These are phyloP conservation scores for Capra hircus DNA, from an alignment of 2,113 vertebrate genomes.

Conservation along the genomic window DNA sequence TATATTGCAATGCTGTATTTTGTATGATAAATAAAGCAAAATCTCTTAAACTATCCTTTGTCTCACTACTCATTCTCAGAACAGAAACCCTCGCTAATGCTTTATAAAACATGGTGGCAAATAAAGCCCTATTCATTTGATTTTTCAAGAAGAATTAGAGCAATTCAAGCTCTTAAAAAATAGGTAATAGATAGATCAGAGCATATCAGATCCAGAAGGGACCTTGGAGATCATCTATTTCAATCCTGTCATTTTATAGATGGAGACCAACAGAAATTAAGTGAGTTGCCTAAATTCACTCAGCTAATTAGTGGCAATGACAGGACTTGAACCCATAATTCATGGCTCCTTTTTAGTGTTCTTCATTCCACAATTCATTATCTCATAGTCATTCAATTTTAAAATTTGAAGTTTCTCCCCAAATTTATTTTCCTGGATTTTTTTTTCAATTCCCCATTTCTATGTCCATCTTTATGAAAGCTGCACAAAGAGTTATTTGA, in stretches of 20 bases:
- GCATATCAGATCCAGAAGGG: background rate
- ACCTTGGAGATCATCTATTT: background rate
- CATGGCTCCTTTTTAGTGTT: background rate
- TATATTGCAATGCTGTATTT: background rate
- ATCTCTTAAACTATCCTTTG: background rate
- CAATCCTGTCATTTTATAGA: background rate
- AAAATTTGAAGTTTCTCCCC: background rate
- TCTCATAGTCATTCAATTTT: background rate
- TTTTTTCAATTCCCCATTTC: background rate
- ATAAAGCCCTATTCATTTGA: background rate
- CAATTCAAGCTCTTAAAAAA: background rate
- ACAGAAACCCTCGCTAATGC: background rate
- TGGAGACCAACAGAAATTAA: background rate
- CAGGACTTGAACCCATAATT: background rate
- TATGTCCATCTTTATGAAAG: background rate
- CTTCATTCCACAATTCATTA: background rate
- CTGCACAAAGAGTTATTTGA: background rate
- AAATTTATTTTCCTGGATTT: background rate
- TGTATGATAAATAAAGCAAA: background rate
- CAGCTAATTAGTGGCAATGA: background rate
- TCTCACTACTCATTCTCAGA: background rate
- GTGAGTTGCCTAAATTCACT: background rate
- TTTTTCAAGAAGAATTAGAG: slow-evolving; percentile 21
- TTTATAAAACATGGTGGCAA: background rate
- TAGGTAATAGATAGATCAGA: background rate